These are phyloP conservation scores for Rhadinocentrus ornatus DNA, from an alignment of 2,797 vertebrate species.

Conservation along the genomic window DNA sequence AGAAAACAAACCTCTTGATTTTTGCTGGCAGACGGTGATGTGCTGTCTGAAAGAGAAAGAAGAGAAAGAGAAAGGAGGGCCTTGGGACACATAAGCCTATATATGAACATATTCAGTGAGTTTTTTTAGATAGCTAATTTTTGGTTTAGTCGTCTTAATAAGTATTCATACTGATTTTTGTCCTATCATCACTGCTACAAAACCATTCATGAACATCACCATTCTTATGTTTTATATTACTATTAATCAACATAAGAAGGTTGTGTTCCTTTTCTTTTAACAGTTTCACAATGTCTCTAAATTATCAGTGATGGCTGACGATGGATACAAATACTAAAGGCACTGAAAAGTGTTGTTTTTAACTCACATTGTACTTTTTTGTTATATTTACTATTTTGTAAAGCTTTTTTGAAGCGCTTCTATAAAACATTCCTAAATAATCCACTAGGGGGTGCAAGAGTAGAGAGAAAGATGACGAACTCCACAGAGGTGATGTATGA, in stretches of 20 bases:
- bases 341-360: not conserved
- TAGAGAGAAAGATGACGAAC: slow-evolving; percentile 55
- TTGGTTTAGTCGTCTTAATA: not conserved
- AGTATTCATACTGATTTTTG: not conserved
- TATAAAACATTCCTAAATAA: not conserved
- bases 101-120: not conserved
- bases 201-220: not conserved
- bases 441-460: slow-evolving; percentile 79
- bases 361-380: not conserved
- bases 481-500: slow-evolving; percentile 8
- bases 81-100: not conserved
- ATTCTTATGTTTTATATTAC: not conserved
- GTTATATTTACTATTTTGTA: not conserved
- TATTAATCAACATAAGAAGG: not conserved
- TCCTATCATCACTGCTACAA: not conserved
- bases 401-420: not conserved
- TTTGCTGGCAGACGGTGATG: slow-evolving; percentile 37
- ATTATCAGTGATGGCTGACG: not conserved
- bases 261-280: not conserved
- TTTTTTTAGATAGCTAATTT: slow-evolving; percentile 4
- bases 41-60: slow-evolving; percentile 8
- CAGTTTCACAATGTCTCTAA: not conserved
- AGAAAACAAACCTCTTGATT: slow-evolving; percentile 19
- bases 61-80: not conserved
- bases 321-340: not conserved